Evolutionary conservation across 2,113 vertebrate species (phyloP).

Genomic region (Pongo abelii): DNA sequence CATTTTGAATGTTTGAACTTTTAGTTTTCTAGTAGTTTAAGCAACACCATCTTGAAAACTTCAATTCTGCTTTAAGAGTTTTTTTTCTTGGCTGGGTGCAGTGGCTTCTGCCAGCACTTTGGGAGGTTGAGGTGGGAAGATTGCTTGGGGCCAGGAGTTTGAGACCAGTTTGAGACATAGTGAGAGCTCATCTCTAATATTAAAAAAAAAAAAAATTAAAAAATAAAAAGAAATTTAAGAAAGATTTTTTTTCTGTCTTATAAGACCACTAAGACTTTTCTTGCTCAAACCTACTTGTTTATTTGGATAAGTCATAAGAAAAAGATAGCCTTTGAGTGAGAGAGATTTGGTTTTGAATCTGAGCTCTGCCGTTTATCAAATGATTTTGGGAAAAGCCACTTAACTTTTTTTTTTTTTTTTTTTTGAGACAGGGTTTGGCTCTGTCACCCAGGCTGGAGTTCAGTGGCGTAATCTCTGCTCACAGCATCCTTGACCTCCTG

Average conservation of each 20-base stretch:
- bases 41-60: neutral
- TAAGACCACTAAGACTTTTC: neutral
- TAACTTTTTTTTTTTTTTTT: neutral
- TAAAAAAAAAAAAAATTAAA: too few species aligned
- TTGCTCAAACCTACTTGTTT: neutral
- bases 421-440: too few species aligned
- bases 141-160: too few species aligned
- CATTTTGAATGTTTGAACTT: neutral
- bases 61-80: neutral
- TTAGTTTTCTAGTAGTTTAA: neutral
- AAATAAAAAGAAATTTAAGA: too few species aligned
- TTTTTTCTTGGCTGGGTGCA: neutral
- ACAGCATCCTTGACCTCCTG: too few species aligned
- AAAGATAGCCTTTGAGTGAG: neutral
- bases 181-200: too few species aligned
- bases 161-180: too few species aligned
- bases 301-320: neutral
- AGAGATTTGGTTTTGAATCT: neutral
- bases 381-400: neutral
- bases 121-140: too few species aligned
- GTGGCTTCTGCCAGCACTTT: too few species aligned
- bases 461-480: too few species aligned
- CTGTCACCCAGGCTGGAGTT: too few species aligned
- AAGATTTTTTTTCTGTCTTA: neutral
- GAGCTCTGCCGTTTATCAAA: neutral